These are phyloP conservation scores for Parnassius glacialis DNA, from an alignment of 2,888 invertebrate species.

Conservation along the genomic window DNA sequence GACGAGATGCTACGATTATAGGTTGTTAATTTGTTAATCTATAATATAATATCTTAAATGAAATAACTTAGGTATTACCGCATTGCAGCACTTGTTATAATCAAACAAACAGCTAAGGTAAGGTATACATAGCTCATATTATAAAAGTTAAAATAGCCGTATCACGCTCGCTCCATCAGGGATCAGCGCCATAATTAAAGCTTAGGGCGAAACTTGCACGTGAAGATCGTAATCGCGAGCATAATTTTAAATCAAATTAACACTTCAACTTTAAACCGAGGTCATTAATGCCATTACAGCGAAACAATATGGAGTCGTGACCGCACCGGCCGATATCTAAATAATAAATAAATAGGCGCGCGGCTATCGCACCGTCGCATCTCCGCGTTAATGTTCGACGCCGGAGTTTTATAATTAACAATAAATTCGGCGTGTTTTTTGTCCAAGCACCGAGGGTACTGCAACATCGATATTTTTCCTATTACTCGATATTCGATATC, in stretches of 20 bases:
- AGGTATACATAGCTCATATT: conserved; percentile 38
- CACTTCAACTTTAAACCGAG: conserved; percentile 80
- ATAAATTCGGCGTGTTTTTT: conserved; percentile 79
- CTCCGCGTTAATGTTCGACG: conserved; percentile 74
- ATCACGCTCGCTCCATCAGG: conserved; percentile 62
- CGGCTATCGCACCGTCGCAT: conserved; percentile 69
- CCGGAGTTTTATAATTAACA: conserved; percentile 80
- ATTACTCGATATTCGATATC: conserved; percentile 53
- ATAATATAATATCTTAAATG: too few relatives aligned
- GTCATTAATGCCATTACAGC: conserved; percentile 77
- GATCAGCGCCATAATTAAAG: conserved; percentile 71
- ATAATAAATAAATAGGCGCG: conserved; percentile 79
- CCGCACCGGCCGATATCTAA: conserved; percentile 75
- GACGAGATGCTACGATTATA: too few relatives aligned
- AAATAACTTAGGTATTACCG: conserved; percentile 10
- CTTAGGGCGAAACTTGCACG: conserved; percentile 73
- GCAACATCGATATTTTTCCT: conserved; percentile 69
- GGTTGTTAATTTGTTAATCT: too few relatives aligned
- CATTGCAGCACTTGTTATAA: conserved; percentile 27
- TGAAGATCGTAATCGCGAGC: conserved; percentile 72
- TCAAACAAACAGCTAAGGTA: conserved; percentile 21
- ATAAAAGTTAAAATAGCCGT: conserved; percentile 42
- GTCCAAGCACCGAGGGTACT: conserved; percentile 55
- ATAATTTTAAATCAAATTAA: conserved; percentile 81
- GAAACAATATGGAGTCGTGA: conserved; percentile 79